Evolutionary conservation across 2,797 vertebrate species (phyloP).

Genomic region (Sebastiscus tertius): DNA sequence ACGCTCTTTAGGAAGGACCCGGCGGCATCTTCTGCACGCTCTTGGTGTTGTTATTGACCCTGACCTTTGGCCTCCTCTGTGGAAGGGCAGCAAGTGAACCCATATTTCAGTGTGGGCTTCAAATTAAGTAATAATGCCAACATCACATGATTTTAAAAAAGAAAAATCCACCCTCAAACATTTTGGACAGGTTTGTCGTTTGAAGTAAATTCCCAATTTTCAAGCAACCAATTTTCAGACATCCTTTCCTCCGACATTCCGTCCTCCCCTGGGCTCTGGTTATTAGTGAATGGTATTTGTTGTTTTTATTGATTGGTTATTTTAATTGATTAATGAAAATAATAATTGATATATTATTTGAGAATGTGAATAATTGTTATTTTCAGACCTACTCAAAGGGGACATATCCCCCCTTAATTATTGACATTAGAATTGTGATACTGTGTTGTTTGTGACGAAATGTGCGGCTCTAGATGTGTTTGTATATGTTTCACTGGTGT

Average conservation of each 20-base stretch:
- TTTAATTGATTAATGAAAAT: neutral
- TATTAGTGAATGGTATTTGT: neutral
- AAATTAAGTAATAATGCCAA: neutral
- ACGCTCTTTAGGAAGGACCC: neutral
- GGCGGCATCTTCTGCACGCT: neutral
- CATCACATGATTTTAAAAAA: neutral
- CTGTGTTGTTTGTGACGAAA: too few relatives aligned
- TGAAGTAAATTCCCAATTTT: neutral
- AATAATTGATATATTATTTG: neutral
- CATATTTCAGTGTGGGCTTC: neutral
- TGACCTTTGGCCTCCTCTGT: neutral
- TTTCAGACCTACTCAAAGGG: neutral
- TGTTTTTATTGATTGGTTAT: neutral
- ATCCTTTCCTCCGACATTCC: neutral
- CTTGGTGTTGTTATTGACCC: neutral
- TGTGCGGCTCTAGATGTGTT: neutral
- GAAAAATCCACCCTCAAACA: neutral
- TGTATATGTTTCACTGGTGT: neutral
- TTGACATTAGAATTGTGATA: neutral
- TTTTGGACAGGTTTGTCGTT: neutral
- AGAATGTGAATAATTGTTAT: too few relatives aligned
- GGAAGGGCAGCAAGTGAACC: neutral
- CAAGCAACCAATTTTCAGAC: neutral
- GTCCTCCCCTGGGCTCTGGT: neutral
- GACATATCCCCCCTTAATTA: neutral